phyloP scores from a whole-genome alignment of 2,113 vertebrate species.

The Protomyctophum bolini region DNA sequence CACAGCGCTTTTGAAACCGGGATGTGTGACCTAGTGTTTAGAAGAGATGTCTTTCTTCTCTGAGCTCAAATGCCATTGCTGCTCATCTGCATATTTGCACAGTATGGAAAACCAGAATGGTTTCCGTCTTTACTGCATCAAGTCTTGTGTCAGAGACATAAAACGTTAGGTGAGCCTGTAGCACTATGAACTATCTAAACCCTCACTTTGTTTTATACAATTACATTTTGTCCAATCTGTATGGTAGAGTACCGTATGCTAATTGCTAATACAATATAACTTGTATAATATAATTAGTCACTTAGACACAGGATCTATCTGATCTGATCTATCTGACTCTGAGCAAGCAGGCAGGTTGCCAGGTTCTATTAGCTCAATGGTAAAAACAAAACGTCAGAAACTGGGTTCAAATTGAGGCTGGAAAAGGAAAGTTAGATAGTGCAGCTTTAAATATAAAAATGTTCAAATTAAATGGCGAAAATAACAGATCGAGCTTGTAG shows the following conservation, averaged over 20 bases:
- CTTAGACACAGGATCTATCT: too few species aligned
- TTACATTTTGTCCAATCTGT: neutral
- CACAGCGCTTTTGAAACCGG: conserved; percentile 11
- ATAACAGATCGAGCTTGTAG: too few species aligned
- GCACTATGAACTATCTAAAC: neutral
- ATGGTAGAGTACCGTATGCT: neutral
- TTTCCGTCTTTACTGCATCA: conserved; percentile 10
- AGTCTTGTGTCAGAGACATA: neutral
- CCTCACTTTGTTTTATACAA: neutral
- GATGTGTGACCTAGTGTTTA: neutral
- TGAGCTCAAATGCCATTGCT: conserved; percentile 13
- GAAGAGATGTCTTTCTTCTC: conserved; percentile 28
- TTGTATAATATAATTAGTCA: too few species aligned
- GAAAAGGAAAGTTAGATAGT: too few species aligned
- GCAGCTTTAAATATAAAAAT: too few species aligned
- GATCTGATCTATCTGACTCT: too few species aligned
- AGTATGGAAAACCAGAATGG: conserved; percentile 7
- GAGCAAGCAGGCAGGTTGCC: too few species aligned
- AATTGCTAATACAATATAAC: too few species aligned
- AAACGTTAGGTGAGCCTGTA: neutral
- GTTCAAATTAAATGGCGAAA: too few species aligned
- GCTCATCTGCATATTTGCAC: conserved; percentile 2
- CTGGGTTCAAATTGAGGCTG: too few species aligned
- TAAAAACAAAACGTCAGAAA: too few species aligned
- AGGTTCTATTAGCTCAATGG: too few species aligned